Evolutionary conservation across 2,113 vertebrate genomes (phyloP), one percentile per base, ranked within the genome.

Genomic region (Amphilophus citrinellus): DNA sequence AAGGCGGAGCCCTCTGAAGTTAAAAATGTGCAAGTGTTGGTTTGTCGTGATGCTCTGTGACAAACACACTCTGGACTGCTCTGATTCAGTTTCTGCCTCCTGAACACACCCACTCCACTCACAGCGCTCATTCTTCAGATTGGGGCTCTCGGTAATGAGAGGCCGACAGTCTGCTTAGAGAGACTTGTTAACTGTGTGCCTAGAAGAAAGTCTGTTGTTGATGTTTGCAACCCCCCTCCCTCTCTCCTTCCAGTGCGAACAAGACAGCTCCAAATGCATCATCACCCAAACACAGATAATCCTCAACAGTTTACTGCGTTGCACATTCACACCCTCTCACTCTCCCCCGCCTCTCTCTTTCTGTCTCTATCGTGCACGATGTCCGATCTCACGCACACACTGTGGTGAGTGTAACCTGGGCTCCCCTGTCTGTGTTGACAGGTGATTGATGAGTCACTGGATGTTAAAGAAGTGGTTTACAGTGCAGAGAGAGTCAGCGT

Each of bases 371-470:
- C 62, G 37, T 61, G 63, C 39, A 77, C 61, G 47, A 57, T 62
- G 27, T 60, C 59, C 76, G 47, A 57, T 62, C 60, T 65, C 66
- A 75, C 85, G 63, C 86, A 82, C 77, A 60, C 77, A 66, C 42
- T 83, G 61, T 84, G 84, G 90, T 89, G 86, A 92, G 93, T 95
- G 88, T 97, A 96, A 96, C 94, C 91, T 62, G 93, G 94, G 4
- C 93, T 94, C 88, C 79, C 93, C 81, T 96, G 94, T 82, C 94
- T 73, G 15, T 97, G 97, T 96, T 93, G 94, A 66, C 96, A 99
- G 98, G 98, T 99, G 76, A 97, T 99, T 91, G 98, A 99, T 87
- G 98, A 99, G 93, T 97, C 98, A 86, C 97, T 99, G 78, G 98
- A 99, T 83, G 98, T 99, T 95, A 99, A 99, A 93, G 98, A 99